phyloP scores from a whole-genome alignment of 2,888 invertebrate genomes.

The Ectropis crepuscularia region DNA sequence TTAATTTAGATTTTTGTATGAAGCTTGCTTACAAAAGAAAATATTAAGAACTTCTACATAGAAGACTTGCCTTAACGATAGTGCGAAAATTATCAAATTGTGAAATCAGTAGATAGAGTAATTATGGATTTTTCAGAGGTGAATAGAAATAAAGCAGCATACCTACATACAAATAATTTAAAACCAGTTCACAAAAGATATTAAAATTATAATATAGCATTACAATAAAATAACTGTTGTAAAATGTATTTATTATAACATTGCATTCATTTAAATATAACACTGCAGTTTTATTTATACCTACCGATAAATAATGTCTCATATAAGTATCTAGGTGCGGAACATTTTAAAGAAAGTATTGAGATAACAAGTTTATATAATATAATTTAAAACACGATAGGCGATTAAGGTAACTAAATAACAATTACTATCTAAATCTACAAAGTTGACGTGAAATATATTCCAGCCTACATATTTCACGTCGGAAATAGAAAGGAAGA shows the following conservation, averaged over 20 bases:
- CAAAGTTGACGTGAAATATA: slow-evolving; percentile 55
- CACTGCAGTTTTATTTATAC: slow-evolving; percentile 48
- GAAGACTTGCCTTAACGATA: slow-evolving; percentile 26
- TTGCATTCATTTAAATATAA: slow-evolving; percentile 71
- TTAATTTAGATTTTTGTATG: slow-evolving; percentile 17
- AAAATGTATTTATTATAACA: slow-evolving; percentile 84
- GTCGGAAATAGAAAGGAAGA: slow-evolving; percentile 4
- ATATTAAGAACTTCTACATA: slow-evolving; percentile 11
- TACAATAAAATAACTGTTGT: slow-evolving; percentile 75
- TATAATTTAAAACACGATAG: not conserved
- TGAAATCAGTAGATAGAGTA: slow-evolving; percentile 12
- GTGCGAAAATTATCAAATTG: slow-evolving; percentile 22
- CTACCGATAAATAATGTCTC: not conserved
- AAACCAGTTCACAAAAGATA: slow-evolving; percentile 41
- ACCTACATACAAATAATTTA: slow-evolving; percentile 46
- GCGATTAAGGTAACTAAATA: not conserved
- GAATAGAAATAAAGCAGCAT: slow-evolving; percentile 51
- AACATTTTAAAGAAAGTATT: not conserved
- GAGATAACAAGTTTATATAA: not conserved
- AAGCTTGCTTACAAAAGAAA: slow-evolving; percentile 34
- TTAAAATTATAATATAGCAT: slow-evolving; percentile 34
- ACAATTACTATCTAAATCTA: not conserved
- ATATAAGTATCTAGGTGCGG: not conserved
- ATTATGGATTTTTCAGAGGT: slow-evolving; percentile 8
- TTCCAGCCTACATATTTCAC: slow-evolving; percentile 70